phyloP scores from a whole-genome alignment of 2,113 vertebrate genomes.

The Lipophrys pholis region DNA sequence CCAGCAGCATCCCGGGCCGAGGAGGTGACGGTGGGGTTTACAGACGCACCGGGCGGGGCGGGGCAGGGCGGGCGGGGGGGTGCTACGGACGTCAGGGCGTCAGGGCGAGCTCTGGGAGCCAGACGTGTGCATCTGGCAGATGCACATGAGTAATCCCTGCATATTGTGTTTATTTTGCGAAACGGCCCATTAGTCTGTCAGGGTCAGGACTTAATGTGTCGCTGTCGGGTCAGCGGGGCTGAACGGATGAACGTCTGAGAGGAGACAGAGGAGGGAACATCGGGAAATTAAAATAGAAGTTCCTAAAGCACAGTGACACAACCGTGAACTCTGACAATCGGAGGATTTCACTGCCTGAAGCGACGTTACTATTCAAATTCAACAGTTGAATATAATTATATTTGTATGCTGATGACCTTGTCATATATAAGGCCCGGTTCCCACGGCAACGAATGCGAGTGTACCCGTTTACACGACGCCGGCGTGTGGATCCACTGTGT shows the following conservation, averaged over 20 bases:
- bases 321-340: too few species aligned
- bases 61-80: neutral
- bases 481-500: too few species aligned
- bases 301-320: too few species aligned
- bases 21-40: constrained; percentile 9
- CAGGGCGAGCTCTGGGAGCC: constrained; percentile 17
- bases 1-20: constrained; percentile 8
- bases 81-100: constrained; percentile 6
- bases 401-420: too few species aligned
- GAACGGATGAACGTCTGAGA: neutral
- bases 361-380: too few species aligned
- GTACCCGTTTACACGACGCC: too few species aligned
- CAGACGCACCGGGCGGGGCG: neutral
- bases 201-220: constrained; percentile 5
- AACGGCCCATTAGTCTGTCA: neutral
- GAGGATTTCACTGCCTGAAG: too few species aligned
- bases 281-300: too few species aligned
- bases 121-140: constrained; percentile 31
- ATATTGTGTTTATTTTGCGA: constrained; percentile 16
- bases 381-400: too few species aligned
- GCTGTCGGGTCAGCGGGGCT: neutral
- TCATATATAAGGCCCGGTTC: too few species aligned
- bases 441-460: too few species aligned
- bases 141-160: neutral
- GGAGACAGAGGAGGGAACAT: too few species aligned